Conservation (phyloP, 2,888 invertebrate genomes). For the Cristatella mucedo region DNA sequence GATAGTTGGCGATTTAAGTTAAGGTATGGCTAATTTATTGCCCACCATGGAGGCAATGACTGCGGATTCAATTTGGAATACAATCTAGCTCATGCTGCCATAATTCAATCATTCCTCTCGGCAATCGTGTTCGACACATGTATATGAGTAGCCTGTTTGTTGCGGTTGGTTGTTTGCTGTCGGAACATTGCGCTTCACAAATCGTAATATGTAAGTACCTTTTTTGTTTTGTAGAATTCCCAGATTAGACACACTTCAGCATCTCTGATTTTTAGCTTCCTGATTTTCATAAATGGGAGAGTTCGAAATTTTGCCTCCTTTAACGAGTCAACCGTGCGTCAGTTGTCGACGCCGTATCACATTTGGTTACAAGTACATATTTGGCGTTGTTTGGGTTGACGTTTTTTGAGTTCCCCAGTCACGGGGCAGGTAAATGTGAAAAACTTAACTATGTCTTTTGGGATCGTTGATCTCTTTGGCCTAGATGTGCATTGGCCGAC, state of each 20-base stretch:
- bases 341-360: conserved; percentile 55
- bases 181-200: no score
- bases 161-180: no score
- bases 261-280: conserved; percentile 73
- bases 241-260: conserved; percentile 61
- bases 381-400: conserved; percentile 70
- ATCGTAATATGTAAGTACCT: not conserved
- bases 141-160: no score
- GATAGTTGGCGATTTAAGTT: conserved; percentile 66
- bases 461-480: not conserved
- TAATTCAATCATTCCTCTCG: no score
- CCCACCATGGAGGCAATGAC: no score
- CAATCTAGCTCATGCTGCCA: no score
- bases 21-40: conserved; percentile 12
- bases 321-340: conserved; percentile 62
- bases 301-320: conserved; percentile 70
- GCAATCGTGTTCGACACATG: no score
- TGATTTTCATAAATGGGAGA: conserved; percentile 64
- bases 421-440: conserved; percentile 45
- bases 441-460: not conserved
- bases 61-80: no score
- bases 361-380: conserved; percentile 74
- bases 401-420: conserved; percentile 71
- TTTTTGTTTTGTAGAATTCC: conserved; percentile 47
- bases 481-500: not conserved